These are phyloP conservation scores for Alentia gelatinosa DNA, from an alignment of 2,888 invertebrate genomes.

Conservation along the genomic window DNA sequence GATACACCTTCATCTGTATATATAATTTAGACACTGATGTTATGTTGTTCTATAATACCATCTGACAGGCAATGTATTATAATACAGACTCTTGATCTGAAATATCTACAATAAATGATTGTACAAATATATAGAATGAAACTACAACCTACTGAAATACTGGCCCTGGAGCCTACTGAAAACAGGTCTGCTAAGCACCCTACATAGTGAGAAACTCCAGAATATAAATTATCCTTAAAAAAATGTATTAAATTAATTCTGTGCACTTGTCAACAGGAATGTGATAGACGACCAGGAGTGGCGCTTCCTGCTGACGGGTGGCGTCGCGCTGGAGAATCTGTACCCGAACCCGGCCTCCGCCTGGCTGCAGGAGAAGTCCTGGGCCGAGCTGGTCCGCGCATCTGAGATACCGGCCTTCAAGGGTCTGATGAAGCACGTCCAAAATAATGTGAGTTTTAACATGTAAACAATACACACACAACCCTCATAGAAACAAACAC, in stretches of 20 bases:
- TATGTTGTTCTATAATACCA: too few relatives aligned
- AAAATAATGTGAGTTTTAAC: slow-evolving; percentile 71
- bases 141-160: too few relatives aligned
- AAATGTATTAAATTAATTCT: neutral
- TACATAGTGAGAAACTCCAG: too few relatives aligned
- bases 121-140: too few relatives aligned
- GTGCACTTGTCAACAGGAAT: slow-evolving; percentile 67
- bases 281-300: slow-evolving; percentile 87
- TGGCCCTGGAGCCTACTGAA: too few relatives aligned
- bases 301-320: slow-evolving; percentile 92
- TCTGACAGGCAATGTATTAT: too few relatives aligned
- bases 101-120: too few relatives aligned
- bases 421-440: slow-evolving; percentile 79
- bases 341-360: slow-evolving; percentile 89
- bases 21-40: too few relatives aligned
- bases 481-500: too few relatives aligned
- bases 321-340: slow-evolving; percentile 90
- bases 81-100: too few relatives aligned
- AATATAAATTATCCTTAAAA: neutral
- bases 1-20: too few relatives aligned
- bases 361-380: slow-evolving; percentile 93
- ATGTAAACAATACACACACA: neutral
- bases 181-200: too few relatives aligned
- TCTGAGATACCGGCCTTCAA: slow-evolving; percentile 81
- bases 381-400: slow-evolving; percentile 90